Evolutionary conservation across 2,113 vertebrate genomes (phyloP), one percentile per base, ranked within the genome.

Genomic region (Cheirogaleus medius): DNA sequence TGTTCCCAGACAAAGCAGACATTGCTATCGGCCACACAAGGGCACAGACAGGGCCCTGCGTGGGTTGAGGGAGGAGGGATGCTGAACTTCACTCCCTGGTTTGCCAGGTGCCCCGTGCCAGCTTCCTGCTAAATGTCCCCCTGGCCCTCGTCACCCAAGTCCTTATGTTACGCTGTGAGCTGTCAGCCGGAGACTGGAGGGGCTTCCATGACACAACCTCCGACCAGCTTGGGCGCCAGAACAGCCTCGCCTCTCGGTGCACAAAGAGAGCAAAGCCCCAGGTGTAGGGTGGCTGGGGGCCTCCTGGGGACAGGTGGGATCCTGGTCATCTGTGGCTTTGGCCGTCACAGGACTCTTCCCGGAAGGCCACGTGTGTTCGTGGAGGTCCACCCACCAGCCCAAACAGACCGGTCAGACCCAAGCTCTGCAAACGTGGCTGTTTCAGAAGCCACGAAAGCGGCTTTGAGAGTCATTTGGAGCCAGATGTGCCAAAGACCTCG

Each of bases 311-410:
- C 54, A 42, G 32, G 82, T 3, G 13, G 12, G 25, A 47, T 60
- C 2, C 13, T 10, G 10, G 54, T 44, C 69, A 20, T 89, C 73
- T 76, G 39, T 71, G n/a, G 5, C 85, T 44, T 66, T 52, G 54
- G 44, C 47, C 73, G 44, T 34, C 37, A 85, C 21, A 34, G n/a
- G 63, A 76, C 54, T 11, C 69, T 76, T 63, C 23, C 18, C 63
- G 34, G 90, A 86, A 91, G 71, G n/a, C 69, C 77, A 86, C 69
- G 88, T 80, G 81, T 96, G 84, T 84, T 81, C 71, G 78, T 88
- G 71, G 71, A 74, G 71, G 74, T 20, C 7, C 52, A 44, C 58
- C 66, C 25, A 73, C 49, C 54, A 80, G 47, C 42, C 58, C 29
- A 69, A 47, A 37, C n/a, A 34, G 66, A 90, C 4, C 63, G 77